These are phyloP conservation scores for Ascidia mentula DNA, from an alignment of 23 tunicate species.

Conservation along the genomic window DNA sequence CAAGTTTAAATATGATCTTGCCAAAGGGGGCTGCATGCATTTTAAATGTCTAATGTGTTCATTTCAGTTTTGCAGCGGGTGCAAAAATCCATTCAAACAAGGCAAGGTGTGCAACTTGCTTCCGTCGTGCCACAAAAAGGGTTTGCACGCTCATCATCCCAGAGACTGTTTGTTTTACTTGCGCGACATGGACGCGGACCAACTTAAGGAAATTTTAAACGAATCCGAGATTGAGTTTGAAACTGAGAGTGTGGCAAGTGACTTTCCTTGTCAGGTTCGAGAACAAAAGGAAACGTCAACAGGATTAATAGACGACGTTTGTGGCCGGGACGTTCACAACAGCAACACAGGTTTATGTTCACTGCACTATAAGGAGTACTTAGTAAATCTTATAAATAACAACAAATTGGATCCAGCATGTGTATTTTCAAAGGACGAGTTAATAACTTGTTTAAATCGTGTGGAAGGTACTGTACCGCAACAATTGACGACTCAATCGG, in stretches of 20 bases:
- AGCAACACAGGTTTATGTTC: conserved; percentile 59
- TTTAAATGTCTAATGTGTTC: conserved; percentile 82
- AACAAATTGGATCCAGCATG: conserved; percentile 65
- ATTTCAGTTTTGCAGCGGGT: conserved; percentile 84
- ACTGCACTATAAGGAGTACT: conserved; percentile 73
- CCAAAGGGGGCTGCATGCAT: conserved; percentile 95
- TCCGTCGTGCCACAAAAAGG: conserved; percentile 25
- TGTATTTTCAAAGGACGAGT: conserved; percentile 44
- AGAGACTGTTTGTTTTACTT: conserved; percentile 84
- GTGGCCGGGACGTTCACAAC: conserved; percentile 59
- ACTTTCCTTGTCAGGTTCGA: conserved; percentile 34
- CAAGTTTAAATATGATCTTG: conserved; percentile 67
- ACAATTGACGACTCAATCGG: neutral
- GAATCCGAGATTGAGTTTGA: conserved; percentile 27
- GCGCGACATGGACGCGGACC: conserved; percentile 49
- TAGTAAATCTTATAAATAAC: conserved; percentile 64
- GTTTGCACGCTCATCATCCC: conserved; percentile 91
- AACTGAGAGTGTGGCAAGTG: conserved; percentile 19
- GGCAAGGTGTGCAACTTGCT: conserved; percentile 58
- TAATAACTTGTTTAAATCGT: conserved; percentile 49
- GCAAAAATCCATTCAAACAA: conserved; percentile 67
- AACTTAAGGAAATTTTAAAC: conserved; percentile 37
- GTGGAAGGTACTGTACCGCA: conserved; percentile 16
- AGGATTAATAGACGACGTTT: conserved; percentile 53
- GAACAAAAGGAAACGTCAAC: conserved; percentile 71